These are phyloP conservation scores for Entomobrya proxima DNA, from an alignment of 2,888 invertebrate genomes.

Conservation along the genomic window DNA sequence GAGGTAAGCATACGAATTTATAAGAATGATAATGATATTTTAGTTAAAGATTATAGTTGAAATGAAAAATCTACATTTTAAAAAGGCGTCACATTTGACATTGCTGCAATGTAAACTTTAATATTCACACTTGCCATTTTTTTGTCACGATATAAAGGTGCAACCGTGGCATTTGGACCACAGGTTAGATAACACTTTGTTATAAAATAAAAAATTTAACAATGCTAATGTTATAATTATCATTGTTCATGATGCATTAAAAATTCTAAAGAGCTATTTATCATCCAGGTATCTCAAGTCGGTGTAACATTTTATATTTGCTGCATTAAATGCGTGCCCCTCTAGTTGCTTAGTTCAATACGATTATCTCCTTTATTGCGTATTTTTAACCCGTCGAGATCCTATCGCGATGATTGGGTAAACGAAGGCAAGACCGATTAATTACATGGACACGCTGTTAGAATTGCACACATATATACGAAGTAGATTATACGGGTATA, in stretches of 20 bases:
- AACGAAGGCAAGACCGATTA: slow-evolving; percentile 61
- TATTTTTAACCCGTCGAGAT: slow-evolving; percentile 42
- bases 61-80: slow-evolving; percentile 6
- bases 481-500: background rate
- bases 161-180: slow-evolving; percentile 8
- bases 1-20: slow-evolving; percentile 47
- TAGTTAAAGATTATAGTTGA: slow-evolving; percentile 17
- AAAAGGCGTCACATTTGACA: slow-evolving; percentile 55
- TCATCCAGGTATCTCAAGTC: background rate
- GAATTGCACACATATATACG: slow-evolving; percentile 10
- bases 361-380: slow-evolving; percentile 2
- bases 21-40: slow-evolving; percentile 43
- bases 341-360: too few species aligned
- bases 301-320: background rate
- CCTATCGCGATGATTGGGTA: slow-evolving; percentile 42
- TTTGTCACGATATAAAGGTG: slow-evolving; percentile 7
- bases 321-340: too few species aligned
- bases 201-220: slow-evolving; percentile 50
- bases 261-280: slow-evolving; percentile 14
- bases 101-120: slow-evolving; percentile 40
- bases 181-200: slow-evolving; percentile 15
- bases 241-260: slow-evolving; percentile 43
- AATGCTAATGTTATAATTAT: slow-evolving; percentile 60
- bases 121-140: slow-evolving; percentile 45
- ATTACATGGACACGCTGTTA: slow-evolving; percentile 44